Percentiles rank a stretch among this genome's conserved stretches.
Evolutionary conservation across 2,113 vertebrate genomes (phyloP).

Genomic region (Percina caprodes): DNA sequence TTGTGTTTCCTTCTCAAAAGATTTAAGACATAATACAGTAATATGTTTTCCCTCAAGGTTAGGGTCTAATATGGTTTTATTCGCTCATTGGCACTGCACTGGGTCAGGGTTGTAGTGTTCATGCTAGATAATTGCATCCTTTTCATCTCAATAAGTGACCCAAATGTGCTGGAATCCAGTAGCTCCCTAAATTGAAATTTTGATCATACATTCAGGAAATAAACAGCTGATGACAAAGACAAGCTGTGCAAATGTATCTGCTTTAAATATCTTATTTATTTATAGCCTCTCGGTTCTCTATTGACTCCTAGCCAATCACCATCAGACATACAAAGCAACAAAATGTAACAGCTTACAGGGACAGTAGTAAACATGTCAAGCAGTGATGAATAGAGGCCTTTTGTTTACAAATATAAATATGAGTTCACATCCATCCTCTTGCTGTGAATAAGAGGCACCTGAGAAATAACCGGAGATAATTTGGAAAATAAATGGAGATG

Average conservation of each 20-base stretch:
- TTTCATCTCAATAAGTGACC: not conserved
- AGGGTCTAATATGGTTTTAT: constrained; percentile 25
- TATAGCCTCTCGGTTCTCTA: constrained; percentile 1
- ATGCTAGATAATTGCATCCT: not conserved
- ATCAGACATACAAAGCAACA: constrained; percentile 23
- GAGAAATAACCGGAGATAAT: constrained; percentile 27
- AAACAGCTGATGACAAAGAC: constrained; percentile 10
- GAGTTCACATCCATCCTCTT: constrained; percentile 5
- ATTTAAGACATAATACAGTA: constrained; percentile 9
- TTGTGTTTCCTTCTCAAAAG: constrained; percentile 9
- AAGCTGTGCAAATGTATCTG: constrained; percentile 11
- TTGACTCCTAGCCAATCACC: constrained; percentile 24
- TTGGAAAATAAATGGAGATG: constrained; percentile 58
- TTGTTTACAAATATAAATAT: constrained; percentile 29
- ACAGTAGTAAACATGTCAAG: constrained; percentile 11
- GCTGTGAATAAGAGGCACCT: constrained; percentile 39
- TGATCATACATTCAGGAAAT: constrained; percentile 26
- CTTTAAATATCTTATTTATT: constrained; percentile 2
- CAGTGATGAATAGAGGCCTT: constrained; percentile 5
- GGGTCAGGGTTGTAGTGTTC: not conserved
- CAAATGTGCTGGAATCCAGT: constrained; percentile 12
- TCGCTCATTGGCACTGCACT: not conserved
- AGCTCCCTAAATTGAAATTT: constrained; percentile 1
- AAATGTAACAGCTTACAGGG: constrained; percentile 1
- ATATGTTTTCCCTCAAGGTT: constrained; percentile 4